These are phyloP conservation scores for Tenthredo livida DNA, from an alignment of 2,888 invertebrate genomes.

Conservation along the genomic window DNA sequence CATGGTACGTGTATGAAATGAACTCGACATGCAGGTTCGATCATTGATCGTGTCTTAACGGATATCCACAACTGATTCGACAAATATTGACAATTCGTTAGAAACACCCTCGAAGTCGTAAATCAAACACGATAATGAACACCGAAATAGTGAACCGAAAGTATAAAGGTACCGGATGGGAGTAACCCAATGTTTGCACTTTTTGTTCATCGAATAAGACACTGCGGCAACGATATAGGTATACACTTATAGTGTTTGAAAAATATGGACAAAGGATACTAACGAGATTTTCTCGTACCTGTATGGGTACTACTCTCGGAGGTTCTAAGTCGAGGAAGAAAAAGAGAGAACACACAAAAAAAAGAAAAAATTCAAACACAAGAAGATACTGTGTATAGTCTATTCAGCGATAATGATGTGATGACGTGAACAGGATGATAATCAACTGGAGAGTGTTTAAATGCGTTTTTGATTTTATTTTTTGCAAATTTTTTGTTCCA, in stretches of 20 bases:
- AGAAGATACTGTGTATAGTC: too few relatives aligned
- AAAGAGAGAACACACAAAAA: not conserved
- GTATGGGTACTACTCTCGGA: not conserved
- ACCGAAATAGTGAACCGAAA: conserved; percentile 45
- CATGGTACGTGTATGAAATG: not conserved
- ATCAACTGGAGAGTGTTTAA: not conserved
- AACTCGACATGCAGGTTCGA: not conserved
- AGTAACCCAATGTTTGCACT: conserved; percentile 32
- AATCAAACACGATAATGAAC: conserved; percentile 59
- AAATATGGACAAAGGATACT: not conserved
- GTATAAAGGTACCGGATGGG: conserved; percentile 32
- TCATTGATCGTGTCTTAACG: not conserved
- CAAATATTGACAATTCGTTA: conserved; percentile 50
- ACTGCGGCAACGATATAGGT: not conserved
- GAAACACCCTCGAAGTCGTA: conserved; percentile 53
- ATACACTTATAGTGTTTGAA: not conserved
- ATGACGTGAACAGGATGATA: too few relatives aligned
- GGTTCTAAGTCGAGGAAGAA: not conserved
- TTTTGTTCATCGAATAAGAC: conserved; percentile 16
- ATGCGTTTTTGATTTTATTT: not conserved
- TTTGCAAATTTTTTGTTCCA: conserved; percentile 78
- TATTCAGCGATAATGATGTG: too few relatives aligned
- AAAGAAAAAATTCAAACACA: too few relatives aligned
- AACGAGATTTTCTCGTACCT: conserved; percentile 10
- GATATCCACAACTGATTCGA: conserved; percentile 24